Evolutionary conservation across 2,888 invertebrate genomes (phyloP), one percentile per base, ranked within the genome.

Genomic region (Keiferia lycopersicella): DNA sequence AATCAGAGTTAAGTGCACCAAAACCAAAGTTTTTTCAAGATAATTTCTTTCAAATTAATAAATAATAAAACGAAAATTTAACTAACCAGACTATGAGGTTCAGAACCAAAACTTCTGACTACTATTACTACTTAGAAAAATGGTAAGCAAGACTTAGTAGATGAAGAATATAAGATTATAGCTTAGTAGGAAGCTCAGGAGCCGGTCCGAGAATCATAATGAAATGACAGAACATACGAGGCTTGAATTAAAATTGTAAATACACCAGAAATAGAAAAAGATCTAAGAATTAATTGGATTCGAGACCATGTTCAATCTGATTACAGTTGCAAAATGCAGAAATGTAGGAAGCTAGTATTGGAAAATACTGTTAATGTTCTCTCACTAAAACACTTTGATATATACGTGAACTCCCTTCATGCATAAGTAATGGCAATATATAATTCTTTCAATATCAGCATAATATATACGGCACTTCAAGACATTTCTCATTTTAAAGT

Each of bases 361-460:
- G 11, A 34, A 34, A 16, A 58, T 58, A 34, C 58, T 58, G 39
- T 30, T 58, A 58, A 58, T 58, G 38, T 1, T 39, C 38, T 38
- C 39, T 58, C 18, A 39, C 38, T 39, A 16, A 12, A 18, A 58
- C 58, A 58, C 16, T 18, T 7, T 38, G 20, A 34, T 58, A 12
- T 22, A 53, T 14, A 22, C 26, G n/a, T 16, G 16, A 22, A 26
- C 2, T 53, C 12, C 26, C 11, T 51, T 51, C 51, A 22, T 51
- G 51, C 20, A 51, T 51, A 51, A 51, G 51, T 51, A 20, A 53
- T 53, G 12, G 51, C 6, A 4, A 34, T 41, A 12, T 39, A 11
- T 39, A 39, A 39, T 39, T 6, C 39, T 11, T 39, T 39, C 12
- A 39, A 12, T 41, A 34, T 34, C 8, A 34, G 8, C 34, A 34